phyloP scores from a whole-genome alignment of 2,797 vertebrate species.

The Melanotaenia pygmaea region DNA sequence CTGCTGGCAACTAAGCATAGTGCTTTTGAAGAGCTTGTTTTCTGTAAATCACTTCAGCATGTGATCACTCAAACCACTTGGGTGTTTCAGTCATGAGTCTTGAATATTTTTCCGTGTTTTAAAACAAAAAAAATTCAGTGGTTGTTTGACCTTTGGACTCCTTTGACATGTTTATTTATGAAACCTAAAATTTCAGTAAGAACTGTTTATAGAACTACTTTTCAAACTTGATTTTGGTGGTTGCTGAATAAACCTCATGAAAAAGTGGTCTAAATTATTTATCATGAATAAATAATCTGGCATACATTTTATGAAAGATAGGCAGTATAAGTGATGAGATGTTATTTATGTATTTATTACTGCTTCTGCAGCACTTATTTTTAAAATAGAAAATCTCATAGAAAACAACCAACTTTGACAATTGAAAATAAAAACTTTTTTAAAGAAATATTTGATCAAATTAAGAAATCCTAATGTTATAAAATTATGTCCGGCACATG shows the following conservation, averaged over 20 bases:
- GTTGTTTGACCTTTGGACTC: conserved; percentile 62
- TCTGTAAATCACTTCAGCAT: conserved; percentile 62
- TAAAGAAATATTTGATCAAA: not conserved
- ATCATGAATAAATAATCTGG: conserved; percentile 28
- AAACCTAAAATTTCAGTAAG: conserved; percentile 48
- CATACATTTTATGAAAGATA: conserved; percentile 9
- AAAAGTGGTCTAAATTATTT: conserved; percentile 18
- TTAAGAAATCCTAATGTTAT: not conserved
- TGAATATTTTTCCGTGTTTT: conserved; percentile 57
- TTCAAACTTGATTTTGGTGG: conserved; percentile 31
- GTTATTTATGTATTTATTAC: not conserved
- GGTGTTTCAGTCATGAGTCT: conserved; percentile 46
- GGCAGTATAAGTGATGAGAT: conserved; percentile 15
- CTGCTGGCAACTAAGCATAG: conserved; percentile 41
- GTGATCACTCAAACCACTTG: conserved; percentile 59
- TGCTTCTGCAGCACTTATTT: conserved; percentile 5
- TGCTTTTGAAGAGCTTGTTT: conserved; percentile 40
- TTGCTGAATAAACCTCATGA: conserved; percentile 27
- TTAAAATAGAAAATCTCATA: not conserved
- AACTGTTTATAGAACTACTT: conserved; percentile 31
- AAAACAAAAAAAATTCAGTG: conserved; percentile 62
- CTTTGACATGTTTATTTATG: conserved; percentile 67
- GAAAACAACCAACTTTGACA: not conserved
- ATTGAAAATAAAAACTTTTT: no score
- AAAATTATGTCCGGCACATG: not conserved